Conservation (phyloP, 2,888 invertebrate species). For the Drosophila merina region DNA sequence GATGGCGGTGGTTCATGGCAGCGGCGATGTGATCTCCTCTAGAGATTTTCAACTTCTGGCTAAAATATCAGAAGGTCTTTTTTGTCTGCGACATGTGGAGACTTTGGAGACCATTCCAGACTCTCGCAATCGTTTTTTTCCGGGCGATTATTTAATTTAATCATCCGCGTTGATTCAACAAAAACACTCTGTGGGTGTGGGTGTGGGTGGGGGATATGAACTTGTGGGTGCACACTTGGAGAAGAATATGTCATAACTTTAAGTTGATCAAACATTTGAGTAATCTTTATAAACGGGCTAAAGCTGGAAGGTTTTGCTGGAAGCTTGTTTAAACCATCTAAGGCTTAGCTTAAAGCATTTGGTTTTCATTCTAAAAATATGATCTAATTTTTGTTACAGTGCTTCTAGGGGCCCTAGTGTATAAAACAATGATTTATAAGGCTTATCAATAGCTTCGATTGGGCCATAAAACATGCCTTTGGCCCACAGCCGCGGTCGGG, state of each 20-base stretch:
- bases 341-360: not conserved
- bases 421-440: conserved; percentile 28
- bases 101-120: conserved; percentile 42
- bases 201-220: not conserved
- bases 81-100: conserved; percentile 22
- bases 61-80: conserved; percentile 5
- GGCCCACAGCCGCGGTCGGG: conserved; percentile 6
- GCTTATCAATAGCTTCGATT: conserved; percentile 37
- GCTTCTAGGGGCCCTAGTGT: conserved; percentile 5
- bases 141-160: conserved; percentile 73
- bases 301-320: not conserved
- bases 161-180: conserved; percentile 31
- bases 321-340: not conserved
- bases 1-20: conserved; percentile 16
- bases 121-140: conserved; percentile 20
- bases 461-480: conserved; percentile 39
- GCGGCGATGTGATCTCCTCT: conserved; percentile 27
- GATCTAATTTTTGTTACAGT: not conserved
- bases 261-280: not conserved
- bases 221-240: conserved; percentile 4
- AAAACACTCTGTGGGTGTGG: conserved; percentile 1
- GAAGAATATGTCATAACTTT: not conserved
- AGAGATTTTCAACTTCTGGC: conserved; percentile 16
- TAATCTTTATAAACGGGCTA: not conserved
- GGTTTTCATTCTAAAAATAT: not conserved